phyloP scores from a whole-genome alignment of 1,140 invertebrate species.

The Harpegnathos saltator region DNA sequence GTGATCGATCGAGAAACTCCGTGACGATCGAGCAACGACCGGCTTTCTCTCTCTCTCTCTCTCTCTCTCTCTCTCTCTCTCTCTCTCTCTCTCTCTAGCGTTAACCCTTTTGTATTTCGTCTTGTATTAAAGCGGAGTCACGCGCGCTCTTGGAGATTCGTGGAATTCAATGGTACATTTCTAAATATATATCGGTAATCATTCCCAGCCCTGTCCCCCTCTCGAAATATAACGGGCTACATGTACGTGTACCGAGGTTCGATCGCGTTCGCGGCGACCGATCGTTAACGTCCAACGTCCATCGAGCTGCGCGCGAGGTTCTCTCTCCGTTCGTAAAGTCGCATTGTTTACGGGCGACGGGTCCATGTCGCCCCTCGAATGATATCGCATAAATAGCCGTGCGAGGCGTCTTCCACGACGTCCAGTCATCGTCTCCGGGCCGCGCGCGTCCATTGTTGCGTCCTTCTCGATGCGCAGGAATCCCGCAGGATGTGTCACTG shows the following conservation, averaged over 20 bases:
- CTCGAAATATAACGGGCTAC: no score
- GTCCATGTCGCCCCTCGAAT: conserved; percentile 69
- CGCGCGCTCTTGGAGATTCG: neutral
- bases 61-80: neutral
- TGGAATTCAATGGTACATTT: no score
- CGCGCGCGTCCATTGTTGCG: conserved; percentile 35
- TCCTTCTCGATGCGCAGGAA: conserved; percentile 52
- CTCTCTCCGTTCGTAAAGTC: conserved; percentile 64
- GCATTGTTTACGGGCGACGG: conserved; percentile 71
- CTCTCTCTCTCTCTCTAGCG: neutral
- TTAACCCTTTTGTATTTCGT: conserved; percentile 36
- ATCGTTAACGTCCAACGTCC: conserved; percentile 56
- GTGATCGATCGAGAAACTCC: conserved; percentile 83
- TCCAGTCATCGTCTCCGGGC: conserved; percentile 65
- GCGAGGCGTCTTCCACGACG: conserved; percentile 57
- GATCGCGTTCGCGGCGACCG: neutral
- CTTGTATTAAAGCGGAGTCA: conserved; percentile 15
- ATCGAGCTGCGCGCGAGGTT: conserved; percentile 32
- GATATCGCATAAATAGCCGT: conserved; percentile 74
- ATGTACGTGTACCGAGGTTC: no score
- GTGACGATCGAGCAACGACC: no score
- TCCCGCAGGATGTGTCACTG: conserved; percentile 71
- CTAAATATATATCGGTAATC: no score
- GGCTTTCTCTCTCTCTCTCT: neutral
- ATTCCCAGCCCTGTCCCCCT: no score